Base-by-base conservation (phyloP, 2,113 vertebrate species). In the Syngnathus scovelli region DNA sequence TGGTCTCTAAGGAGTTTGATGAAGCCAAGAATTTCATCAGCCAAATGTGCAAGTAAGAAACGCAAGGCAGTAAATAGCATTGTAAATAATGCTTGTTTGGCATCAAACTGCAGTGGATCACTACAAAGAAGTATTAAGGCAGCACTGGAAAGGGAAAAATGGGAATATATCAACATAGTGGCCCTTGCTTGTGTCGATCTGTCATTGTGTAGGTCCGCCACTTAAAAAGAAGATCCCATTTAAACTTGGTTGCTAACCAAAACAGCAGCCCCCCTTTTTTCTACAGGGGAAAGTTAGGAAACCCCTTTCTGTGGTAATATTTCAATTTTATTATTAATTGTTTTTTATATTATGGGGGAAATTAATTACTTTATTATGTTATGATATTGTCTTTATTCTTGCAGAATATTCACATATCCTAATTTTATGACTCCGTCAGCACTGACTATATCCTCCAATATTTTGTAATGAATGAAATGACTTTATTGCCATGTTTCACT, bases 1-100 rank as follows among this genome's bases (percentile, higher is more conserved):
- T 68, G 7, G 21, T 52, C 56, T 67, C n/a, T 27, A 5, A 61
- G 48, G 36, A 64, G 18, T 64, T 59, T 59, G 12, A 37, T 18
- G 6, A 19, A 59, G 36, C 15, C 6, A 19, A 59, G 15, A 39
- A 39, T 61, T 58, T 58, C 27, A 37, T 58, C 55, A 58, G 27
- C 55, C 27, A 36, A 36, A 58, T 58, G 27, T 58, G 55, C 55
- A 2, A 58, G 55, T 18, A 33, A 58, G 55, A 58, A 58, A 58
- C 27, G 23, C 55, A 18, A 13, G 12, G 55, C 55, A 36, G 27
- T 58, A 58, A 36, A 58, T 58, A 1, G 13, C 16, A 58, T 58
- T 58, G 27, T 36, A 58, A 48, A 58, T 58, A 36, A 36, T 58
- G 55, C 36, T 33, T 58, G 6, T 33, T 18, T 58, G 27, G 27